phyloP scores from a whole-genome alignment of 2,113 vertebrate species.

The Cyphomyrus plagiostoma region DNA sequence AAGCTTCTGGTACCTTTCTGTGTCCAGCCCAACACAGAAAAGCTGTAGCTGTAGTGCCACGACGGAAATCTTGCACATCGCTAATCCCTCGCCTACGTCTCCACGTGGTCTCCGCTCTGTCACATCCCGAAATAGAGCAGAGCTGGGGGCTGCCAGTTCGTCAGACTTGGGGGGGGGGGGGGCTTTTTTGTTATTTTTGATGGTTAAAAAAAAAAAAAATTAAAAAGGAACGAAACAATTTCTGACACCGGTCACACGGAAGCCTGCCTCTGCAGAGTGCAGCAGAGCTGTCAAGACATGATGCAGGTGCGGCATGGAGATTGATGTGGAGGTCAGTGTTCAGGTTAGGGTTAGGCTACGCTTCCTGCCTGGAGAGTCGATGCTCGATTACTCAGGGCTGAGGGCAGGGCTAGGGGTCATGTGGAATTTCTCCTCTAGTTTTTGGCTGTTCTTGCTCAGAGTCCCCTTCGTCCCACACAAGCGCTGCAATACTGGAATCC shows the following conservation, averaged over 20 bases:
- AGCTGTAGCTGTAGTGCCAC: not conserved
- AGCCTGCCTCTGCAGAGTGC: not conserved
- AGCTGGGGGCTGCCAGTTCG: not conserved
- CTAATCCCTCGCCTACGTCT: constrained; percentile 21
- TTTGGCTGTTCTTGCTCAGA: not conserved
- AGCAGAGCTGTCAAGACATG: not conserved
- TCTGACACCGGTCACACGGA: not conserved
- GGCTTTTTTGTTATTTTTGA: not conserved
- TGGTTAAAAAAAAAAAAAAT: not conserved
- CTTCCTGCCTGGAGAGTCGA: not conserved
- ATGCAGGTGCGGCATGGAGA: not conserved
- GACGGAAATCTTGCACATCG: not conserved
- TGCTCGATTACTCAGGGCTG: not conserved
- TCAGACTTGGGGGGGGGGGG: not conserved
- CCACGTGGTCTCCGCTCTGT: not conserved
- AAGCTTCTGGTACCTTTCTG: not conserved
- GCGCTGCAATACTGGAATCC: constrained; percentile 31
- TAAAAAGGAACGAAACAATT: not conserved
- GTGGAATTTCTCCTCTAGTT: not conserved
- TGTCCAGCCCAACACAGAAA: not conserved
- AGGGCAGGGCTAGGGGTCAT: not conserved
- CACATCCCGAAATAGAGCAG: constrained; percentile 12
- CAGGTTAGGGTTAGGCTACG: not conserved
- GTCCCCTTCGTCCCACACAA: constrained; percentile 1
- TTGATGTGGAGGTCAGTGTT: not conserved